A percentile compares a stretch with the other conserved stretches of the same genome.
Conservation (phyloP, 2,888 invertebrate species). For the Zhengitettix transpicula region DNA sequence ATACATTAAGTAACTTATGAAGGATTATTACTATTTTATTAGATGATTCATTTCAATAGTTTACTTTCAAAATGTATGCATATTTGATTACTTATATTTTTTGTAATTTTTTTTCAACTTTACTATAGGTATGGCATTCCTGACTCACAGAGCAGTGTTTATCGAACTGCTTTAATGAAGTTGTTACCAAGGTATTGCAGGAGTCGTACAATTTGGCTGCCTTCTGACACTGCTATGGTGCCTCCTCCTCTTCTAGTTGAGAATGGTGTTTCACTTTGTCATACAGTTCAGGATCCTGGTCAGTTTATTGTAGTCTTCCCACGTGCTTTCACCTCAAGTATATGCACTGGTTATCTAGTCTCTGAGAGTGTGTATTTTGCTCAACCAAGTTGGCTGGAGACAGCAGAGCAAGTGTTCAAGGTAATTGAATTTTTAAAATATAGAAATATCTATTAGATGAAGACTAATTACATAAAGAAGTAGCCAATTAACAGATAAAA, state of each 20-base stretch:
- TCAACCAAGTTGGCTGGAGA: constrained; percentile 57
- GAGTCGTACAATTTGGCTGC: constrained; percentile 72
- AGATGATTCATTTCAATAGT: no score
- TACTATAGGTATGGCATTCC: constrained; percentile 58
- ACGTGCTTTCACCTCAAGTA: constrained; percentile 70
- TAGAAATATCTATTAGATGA: no score
- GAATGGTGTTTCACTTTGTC: constrained; percentile 59
- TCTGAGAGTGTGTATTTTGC: constrained; percentile 90
- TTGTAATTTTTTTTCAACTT: neutral
- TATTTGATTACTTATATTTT: no score
- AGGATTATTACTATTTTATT: no score
- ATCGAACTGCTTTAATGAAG: constrained; percentile 56
- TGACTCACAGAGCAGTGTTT: constrained; percentile 52
- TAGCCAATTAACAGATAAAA: no score
- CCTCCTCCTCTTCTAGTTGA: constrained; percentile 62
- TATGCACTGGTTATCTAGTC: constrained; percentile 75
- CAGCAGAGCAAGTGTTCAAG: constrained; percentile 54
- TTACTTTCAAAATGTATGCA: no score
- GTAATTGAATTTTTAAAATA: constrained; percentile 24
- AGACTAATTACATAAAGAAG: no score
- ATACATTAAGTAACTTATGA: no score
- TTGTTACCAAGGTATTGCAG: constrained; percentile 68
- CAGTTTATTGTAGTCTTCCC: constrained; percentile 85
- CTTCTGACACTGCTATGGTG: constrained; percentile 85
- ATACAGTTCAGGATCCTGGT: constrained; percentile 68